Evolutionary conservation across 1,140 invertebrate species (phyloP).

Genomic region (Nylanderia fulva): DNA sequence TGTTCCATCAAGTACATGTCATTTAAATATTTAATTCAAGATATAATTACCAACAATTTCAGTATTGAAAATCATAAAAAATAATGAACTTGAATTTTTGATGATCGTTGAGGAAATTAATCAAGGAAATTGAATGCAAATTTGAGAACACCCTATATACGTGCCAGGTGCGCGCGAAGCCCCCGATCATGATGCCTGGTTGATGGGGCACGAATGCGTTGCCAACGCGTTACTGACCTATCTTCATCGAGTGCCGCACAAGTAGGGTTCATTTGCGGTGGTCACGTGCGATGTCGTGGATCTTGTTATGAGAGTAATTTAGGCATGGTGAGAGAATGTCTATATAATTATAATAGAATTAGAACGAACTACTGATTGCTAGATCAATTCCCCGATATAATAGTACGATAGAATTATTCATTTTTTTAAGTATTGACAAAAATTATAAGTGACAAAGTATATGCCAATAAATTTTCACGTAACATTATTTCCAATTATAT

Average conservation of each 20-base stretch:
- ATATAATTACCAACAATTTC: neutral
- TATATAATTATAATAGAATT: slow-evolving; percentile 49
- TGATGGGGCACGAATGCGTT: slow-evolving; percentile 58
- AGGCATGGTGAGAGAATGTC: slow-evolving; percentile 26
- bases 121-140: neutral
- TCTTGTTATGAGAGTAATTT: slow-evolving; percentile 51
- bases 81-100: neutral
- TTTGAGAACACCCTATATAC: slow-evolving; percentile 41
- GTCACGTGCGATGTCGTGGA: slow-evolving; percentile 49
- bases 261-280: slow-evolving; percentile 60
- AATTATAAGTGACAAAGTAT: slow-evolving; percentile 3
- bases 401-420: neutral
- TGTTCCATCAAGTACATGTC: no score
- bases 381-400: neutral
- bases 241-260: slow-evolving; percentile 49
- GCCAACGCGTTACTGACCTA: slow-evolving; percentile 58
- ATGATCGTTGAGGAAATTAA: neutral
- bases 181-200: slow-evolving; percentile 39
- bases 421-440: neutral
- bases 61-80: neutral
- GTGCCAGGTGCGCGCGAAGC: slow-evolving; percentile 44
- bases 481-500: neutral
- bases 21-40: neutral
- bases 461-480: neutral
- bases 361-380: neutral